Evolutionary conservation across 2,797 vertebrate genomes (phyloP).

Genomic region (Merluccius polli): DNA sequence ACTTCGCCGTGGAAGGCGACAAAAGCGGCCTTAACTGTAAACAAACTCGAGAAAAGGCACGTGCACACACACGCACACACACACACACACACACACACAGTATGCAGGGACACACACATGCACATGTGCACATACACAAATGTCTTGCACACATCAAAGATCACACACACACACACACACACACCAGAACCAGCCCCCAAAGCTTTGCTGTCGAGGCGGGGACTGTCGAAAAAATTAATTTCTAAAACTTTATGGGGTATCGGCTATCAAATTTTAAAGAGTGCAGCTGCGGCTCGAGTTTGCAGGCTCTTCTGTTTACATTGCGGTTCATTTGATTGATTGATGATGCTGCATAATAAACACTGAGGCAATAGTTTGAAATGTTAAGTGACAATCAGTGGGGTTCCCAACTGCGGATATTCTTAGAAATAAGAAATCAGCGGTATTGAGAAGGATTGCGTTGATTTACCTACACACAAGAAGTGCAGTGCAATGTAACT

Average conservation of each 20-base stretch:
- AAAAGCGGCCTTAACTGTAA: slow-evolving; percentile 13
- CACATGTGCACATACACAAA: slow-evolving; percentile 1
- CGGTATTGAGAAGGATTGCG: neutral
- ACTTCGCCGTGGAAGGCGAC: slow-evolving; percentile 16
- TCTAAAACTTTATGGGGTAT: too few species aligned
- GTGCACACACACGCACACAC: neutral
- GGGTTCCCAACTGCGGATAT: neutral
- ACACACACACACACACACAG: neutral
- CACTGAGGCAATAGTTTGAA: neutral
- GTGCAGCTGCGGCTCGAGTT: too few species aligned
- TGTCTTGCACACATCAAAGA: neutral
- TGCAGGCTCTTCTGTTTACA: too few species aligned
- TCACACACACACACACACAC: neutral
- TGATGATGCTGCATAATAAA: too few species aligned
- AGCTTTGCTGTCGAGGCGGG: too few species aligned
- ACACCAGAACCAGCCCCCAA: neutral
- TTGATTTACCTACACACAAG: neutral
- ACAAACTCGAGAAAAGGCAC: neutral
- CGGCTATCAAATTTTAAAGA: too few species aligned
- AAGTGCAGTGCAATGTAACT: neutral
- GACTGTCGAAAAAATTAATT: too few species aligned
- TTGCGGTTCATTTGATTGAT: too few species aligned
- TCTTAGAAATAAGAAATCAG: neutral
- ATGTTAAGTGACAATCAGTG: neutral
- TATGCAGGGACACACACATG: slow-evolving; percentile 1